A percentile compares a stretch with the other conserved stretches of the same genome.
Conservation (phyloP, 2,113 vertebrate genomes). For the Hemicordylus capensis region DNA sequence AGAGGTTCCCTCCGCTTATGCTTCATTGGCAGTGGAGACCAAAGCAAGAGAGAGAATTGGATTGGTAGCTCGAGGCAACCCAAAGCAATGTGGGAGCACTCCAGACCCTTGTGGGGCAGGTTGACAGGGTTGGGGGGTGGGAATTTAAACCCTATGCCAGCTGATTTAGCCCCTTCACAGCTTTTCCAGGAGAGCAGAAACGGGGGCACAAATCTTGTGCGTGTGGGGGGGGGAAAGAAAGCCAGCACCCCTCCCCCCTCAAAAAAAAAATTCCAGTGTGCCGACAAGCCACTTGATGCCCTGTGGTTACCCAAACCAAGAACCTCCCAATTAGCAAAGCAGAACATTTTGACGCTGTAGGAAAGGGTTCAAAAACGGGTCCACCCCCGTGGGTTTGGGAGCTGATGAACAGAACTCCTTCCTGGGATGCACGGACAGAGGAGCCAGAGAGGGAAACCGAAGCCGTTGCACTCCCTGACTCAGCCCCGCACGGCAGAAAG, state of each 20-base stretch:
- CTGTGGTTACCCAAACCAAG: constrained; percentile 31
- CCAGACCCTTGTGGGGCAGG: too few relatives aligned
- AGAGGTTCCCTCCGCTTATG: too few relatives aligned
- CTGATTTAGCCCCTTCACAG: constrained; percentile 55
- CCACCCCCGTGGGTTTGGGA: constrained; percentile 48
- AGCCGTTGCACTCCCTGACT: constrained; percentile 38
- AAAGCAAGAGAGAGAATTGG: too few relatives aligned
- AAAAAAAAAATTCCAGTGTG: constrained; percentile 35
- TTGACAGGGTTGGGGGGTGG: background rate
- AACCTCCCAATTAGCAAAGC: constrained; percentile 25
- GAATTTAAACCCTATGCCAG: background rate
- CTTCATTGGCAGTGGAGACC: too few relatives aligned
- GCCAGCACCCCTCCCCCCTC: fast-evolving
- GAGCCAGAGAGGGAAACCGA: constrained; percentile 53
- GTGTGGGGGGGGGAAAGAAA: constrained; percentile 32
- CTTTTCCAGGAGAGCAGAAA: background rate
- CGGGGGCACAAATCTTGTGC: constrained; percentile 28
- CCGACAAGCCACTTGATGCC: background rate
- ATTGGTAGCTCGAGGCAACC: too few relatives aligned
- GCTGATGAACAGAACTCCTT: constrained; percentile 49
- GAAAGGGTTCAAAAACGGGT: constrained; percentile 59
- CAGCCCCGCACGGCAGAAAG: background rate
- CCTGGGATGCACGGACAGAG: constrained; percentile 38
- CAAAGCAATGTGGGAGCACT: too few relatives aligned
- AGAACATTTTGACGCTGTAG: constrained; percentile 33